Evolutionary conservation across 2,888 invertebrate genomes (phyloP).

Genomic region (Pandemis heparana): DNA sequence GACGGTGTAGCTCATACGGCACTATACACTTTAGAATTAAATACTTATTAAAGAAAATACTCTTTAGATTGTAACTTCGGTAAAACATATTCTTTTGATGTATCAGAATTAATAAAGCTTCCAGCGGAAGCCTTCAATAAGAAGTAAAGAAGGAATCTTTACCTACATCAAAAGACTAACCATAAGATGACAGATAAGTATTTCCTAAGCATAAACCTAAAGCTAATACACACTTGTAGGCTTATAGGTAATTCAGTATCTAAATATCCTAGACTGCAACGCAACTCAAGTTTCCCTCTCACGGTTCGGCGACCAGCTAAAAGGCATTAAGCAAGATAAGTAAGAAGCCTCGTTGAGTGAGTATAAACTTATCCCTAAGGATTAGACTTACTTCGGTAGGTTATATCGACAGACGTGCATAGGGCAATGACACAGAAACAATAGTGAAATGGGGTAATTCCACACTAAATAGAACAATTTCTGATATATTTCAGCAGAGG

Average conservation of each 20-base stretch:
- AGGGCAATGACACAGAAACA: conserved; percentile 12
- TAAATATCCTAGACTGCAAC: background rate
- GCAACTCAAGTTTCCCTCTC: conserved; percentile 20
- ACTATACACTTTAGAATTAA: too few species aligned
- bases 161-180: too few species aligned
- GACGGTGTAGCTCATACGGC: too few species aligned
- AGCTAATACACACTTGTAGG: too few species aligned
- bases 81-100: too few species aligned
- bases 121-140: too few species aligned
- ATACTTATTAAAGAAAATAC: too few species aligned
- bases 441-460: background rate
- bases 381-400: conserved; percentile 48
- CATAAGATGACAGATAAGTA: too few species aligned
- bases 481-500: background rate
- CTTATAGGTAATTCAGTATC: background rate
- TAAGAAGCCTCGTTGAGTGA: conserved; percentile 64
- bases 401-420: conserved; percentile 9
- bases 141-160: too few species aligned
- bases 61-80: too few species aligned
- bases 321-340: conserved; percentile 57
- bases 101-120: too few species aligned
- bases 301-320: conserved; percentile 66
- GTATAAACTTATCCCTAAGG: conserved; percentile 60
- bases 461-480: background rate
- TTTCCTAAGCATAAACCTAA: too few species aligned